phyloP scores from a whole-genome alignment of 1,140 invertebrate genomes.

The Mercenaria mercenaria region DNA sequence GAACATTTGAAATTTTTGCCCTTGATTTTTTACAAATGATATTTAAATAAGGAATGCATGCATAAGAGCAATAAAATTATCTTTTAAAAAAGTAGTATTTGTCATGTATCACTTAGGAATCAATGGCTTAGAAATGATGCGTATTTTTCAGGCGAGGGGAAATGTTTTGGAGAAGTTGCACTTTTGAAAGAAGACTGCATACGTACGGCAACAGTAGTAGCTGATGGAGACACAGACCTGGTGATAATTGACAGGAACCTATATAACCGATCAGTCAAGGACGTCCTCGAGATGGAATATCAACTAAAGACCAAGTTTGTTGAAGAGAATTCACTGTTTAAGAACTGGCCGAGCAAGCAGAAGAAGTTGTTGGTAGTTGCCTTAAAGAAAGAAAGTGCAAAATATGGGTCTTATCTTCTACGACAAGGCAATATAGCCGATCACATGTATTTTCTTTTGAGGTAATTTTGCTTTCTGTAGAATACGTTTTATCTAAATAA shows the following conservation, averaged over 20 bases:
- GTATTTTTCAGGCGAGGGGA: slow-evolving; percentile 76
- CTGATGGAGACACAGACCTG: slow-evolving; percentile 79
- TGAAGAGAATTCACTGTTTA: slow-evolving; percentile 77
- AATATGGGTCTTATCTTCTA: slow-evolving; percentile 76
- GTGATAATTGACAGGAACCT: slow-evolving; percentile 81
- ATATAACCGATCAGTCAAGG: slow-evolving; percentile 81
- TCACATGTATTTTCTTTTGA: slow-evolving; percentile 80
- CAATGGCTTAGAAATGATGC: no score
- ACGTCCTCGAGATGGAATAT: slow-evolving; percentile 80
- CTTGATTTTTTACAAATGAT: no score
- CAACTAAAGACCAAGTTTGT: slow-evolving; percentile 79
- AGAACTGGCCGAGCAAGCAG: slow-evolving; percentile 77
- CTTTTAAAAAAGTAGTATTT: no score
- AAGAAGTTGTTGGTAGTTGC: slow-evolving; percentile 81
- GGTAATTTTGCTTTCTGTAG: slow-evolving; percentile 74
- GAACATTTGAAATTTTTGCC: no score
- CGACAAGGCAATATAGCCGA: slow-evolving; percentile 77
- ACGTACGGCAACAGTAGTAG: slow-evolving; percentile 82
- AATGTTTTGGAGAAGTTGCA: slow-evolving; percentile 83
- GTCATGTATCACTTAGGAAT: no score
- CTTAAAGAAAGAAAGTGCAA: slow-evolving; percentile 76
- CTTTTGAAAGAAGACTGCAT: slow-evolving; percentile 82
- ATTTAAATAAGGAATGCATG: no score
- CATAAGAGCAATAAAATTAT: no score
- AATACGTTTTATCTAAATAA: no score